These are phyloP conservation scores for Cephus rjabovi DNA, from an alignment of 2,888 invertebrate species.

Conservation along the genomic window DNA sequence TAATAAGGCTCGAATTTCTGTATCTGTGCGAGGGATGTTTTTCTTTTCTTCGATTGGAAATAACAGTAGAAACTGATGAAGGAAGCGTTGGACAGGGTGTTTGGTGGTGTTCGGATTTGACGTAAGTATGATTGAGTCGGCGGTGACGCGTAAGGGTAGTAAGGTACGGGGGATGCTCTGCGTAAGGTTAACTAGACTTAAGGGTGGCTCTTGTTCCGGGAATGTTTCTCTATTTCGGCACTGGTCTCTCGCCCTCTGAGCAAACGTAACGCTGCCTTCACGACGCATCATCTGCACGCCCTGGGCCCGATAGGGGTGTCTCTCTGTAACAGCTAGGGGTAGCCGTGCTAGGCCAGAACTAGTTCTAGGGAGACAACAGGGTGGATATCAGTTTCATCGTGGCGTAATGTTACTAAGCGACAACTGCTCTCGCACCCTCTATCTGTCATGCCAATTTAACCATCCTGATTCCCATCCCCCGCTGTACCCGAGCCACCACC, in stretches of 20 bases:
- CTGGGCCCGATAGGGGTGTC: background rate
- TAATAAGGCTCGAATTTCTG: background rate
- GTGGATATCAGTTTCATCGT: conserved; percentile 55
- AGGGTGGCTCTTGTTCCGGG: background rate
- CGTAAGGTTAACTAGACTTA: background rate
- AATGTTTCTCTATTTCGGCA: background rate
- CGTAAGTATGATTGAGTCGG: conserved; percentile 32
- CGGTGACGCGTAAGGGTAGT: conserved; percentile 12
- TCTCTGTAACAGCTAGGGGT: background rate
- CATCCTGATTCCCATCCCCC: conserved; percentile 36
- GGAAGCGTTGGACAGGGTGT: background rate
- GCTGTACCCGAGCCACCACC: background rate
- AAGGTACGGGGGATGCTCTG: conserved; percentile 3
- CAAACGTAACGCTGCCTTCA: background rate
- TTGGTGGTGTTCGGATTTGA: conserved; percentile 10
- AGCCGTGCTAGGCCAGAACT: background rate
- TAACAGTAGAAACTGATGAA: background rate
- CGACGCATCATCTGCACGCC: conserved; percentile 8
- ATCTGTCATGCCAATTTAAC: conserved; percentile 59
- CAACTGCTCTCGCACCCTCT: conserved; percentile 59
- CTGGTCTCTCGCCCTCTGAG: background rate
- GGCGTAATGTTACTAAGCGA: conserved; percentile 59
- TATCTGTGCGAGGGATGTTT: background rate
- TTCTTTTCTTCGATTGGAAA: background rate
- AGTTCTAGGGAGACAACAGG: conserved; percentile 24